These are phyloP conservation scores for Dexiosoma caninum DNA, from an alignment of 2,888 invertebrate species.

Conservation along the genomic window DNA sequence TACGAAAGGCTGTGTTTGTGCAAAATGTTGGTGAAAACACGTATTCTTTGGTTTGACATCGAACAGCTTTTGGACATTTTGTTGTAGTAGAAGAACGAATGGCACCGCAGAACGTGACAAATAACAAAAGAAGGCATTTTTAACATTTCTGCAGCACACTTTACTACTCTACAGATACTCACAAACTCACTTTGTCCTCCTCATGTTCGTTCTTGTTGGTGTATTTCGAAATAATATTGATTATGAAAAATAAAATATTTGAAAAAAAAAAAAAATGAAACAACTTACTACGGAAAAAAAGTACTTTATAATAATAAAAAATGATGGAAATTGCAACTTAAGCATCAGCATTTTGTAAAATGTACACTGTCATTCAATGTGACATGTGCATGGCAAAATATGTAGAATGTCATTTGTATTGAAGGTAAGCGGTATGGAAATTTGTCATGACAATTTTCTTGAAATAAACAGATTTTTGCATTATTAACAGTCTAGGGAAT, in stretches of 20 bases:
- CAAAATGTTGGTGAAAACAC: constrained; percentile 63
- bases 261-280: background rate
- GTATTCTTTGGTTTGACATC: constrained; percentile 62
- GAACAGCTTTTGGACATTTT: constrained; percentile 62
- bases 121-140: constrained; percentile 77
- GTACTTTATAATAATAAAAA: constrained; percentile 35
- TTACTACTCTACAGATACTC: constrained; percentile 29
- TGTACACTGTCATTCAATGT: background rate
- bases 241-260: constrained; percentile 39
- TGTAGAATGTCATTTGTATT: too few species aligned
- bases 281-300: constrained; percentile 28
- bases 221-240: constrained; percentile 48
- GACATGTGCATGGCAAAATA: background rate
- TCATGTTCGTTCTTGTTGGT: background rate
- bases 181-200: constrained; percentile 3
- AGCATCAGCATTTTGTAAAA: constrained; percentile 56
- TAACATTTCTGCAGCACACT: constrained; percentile 67
- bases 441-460: too few species aligned
- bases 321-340: constrained; percentile 54
- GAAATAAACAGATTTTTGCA: too few species aligned
- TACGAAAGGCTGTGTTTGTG: constrained; percentile 53
- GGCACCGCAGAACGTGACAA: constrained; percentile 75
- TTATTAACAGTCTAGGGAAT: too few species aligned
- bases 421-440: too few species aligned
- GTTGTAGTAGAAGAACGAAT: constrained; percentile 57